Conservation (phyloP, 2,888 invertebrate genomes). For the Elegia similella region DNA sequence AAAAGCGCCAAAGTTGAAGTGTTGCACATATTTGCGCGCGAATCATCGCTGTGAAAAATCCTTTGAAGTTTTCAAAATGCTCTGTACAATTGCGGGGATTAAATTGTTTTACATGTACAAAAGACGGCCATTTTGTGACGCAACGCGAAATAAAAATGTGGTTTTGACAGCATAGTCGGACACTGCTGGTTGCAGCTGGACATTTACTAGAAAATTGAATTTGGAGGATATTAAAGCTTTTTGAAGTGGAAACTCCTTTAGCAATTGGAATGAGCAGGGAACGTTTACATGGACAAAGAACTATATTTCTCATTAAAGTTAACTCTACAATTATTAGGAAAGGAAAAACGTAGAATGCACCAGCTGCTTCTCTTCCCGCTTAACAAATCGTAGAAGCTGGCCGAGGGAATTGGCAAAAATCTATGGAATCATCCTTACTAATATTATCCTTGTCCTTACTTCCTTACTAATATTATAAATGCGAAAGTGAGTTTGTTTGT, state of each 20-base stretch:
- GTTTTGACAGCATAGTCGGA: background rate
- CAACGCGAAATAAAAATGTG: background rate
- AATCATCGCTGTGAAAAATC: constrained; percentile 13
- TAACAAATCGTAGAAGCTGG: too few relatives aligned
- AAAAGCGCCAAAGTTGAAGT: constrained; percentile 20
- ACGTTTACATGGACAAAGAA: too few relatives aligned
- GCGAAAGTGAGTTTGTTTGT: too few relatives aligned
- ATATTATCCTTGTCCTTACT: too few relatives aligned
- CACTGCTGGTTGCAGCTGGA: background rate
- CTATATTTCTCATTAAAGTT: too few relatives aligned
- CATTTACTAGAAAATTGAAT: background rate
- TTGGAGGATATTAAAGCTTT: background rate
- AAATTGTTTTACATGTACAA: constrained; percentile 10
- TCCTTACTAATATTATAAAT: too few relatives aligned
- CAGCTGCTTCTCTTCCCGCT: too few relatives aligned
- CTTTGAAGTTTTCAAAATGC: constrained; percentile 12
- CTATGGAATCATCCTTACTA: too few relatives aligned
- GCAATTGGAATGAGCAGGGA: too few relatives aligned
- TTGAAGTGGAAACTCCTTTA: background rate
- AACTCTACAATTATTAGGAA: too few relatives aligned
- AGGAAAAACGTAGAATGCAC: too few relatives aligned
- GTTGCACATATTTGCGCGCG: constrained; percentile 23
- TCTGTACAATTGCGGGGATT: background rate
- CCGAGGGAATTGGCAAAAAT: too few relatives aligned
- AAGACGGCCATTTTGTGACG: background rate